Percentiles rank a stretch among this genome's conserved stretches.
phyloP scores from a whole-genome alignment of 2,113 vertebrate species.

The Myiagra hebetior region DNA sequence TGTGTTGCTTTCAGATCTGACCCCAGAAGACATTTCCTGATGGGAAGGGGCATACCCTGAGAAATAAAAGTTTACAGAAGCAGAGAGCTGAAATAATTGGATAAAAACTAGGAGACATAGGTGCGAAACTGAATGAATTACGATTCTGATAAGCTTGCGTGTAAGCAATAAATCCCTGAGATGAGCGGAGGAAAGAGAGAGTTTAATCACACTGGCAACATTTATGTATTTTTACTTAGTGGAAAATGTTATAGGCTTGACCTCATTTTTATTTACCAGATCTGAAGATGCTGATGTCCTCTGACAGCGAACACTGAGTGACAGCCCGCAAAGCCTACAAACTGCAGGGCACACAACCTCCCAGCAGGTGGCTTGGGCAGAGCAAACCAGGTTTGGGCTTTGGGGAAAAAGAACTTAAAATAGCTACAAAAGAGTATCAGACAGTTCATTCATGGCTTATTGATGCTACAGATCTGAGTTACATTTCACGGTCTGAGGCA shows the following conservation, averaged over 20 bases:
- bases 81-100: slow-evolving; percentile 37
- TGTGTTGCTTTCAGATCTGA: slow-evolving; percentile 34
- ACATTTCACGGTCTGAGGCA: not conserved
- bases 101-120: slow-evolving; percentile 34
- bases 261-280: slow-evolving; percentile 28
- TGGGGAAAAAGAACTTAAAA: not conserved
- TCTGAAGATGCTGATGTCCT: not conserved
- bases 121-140: slow-evolving; percentile 21
- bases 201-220: not conserved
- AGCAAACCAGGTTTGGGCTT: not conserved
- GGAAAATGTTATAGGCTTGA: not conserved
- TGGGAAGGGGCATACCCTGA: slow-evolving; percentile 12
- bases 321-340: not conserved
- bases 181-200: not conserved
- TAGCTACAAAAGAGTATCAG: not conserved
- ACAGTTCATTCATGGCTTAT: not conserved
- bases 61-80: slow-evolving; percentile 46
- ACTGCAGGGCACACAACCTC: not conserved
- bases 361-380: not conserved
- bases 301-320: not conserved
- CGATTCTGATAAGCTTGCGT: not conserved
- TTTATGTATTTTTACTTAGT: slow-evolving; percentile 11
- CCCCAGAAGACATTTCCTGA: slow-evolving; percentile 27
- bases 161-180: slow-evolving; percentile 32
- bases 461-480: not conserved